Evolutionary conservation across 2,113 vertebrate genomes (phyloP).

Genomic region (Rattus rattus): DNA sequence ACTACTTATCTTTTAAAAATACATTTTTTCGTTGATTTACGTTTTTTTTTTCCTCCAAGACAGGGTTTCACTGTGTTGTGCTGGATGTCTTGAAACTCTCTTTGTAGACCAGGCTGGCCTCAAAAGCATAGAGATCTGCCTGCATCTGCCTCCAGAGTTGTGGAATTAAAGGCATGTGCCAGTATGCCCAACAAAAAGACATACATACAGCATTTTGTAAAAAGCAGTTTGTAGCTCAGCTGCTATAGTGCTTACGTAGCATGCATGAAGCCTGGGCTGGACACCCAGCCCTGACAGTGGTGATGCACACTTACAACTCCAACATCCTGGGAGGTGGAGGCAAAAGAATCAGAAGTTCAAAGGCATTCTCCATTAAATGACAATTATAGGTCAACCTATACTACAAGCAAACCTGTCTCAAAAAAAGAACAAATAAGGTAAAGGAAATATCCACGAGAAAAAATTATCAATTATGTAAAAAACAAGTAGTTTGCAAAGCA

Average conservation of each 20-base stretch:
- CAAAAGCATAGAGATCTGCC: neutral
- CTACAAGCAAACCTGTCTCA: neutral
- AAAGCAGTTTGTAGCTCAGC: neutral
- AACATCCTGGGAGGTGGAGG: neutral
- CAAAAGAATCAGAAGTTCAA: neutral
- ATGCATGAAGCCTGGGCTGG: neutral
- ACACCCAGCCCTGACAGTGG: neutral
- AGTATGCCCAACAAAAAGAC: neutral
- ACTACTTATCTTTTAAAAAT: neutral
- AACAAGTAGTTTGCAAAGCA: neutral
- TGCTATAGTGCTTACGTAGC: neutral
- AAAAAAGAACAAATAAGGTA: neutral
- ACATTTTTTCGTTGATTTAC: neutral
- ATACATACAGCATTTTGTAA: conserved; percentile 2
- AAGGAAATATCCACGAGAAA: neutral
- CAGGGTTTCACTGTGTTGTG: neutral
- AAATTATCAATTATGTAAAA: neutral
- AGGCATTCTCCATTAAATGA: neutral
- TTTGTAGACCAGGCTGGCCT: neutral
- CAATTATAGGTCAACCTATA: neutral
- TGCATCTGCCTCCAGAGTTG: neutral
- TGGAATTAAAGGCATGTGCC: neutral
- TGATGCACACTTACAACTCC: neutral
- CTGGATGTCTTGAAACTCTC: neutral
- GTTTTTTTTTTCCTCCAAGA: neutral